Percentiles rank a stretch among this genome's conserved stretches.
These are phyloP conservation scores for Sepioteuthis lessoniana DNA, from an alignment of 2,888 invertebrate genomes.

Conservation along the genomic window DNA sequence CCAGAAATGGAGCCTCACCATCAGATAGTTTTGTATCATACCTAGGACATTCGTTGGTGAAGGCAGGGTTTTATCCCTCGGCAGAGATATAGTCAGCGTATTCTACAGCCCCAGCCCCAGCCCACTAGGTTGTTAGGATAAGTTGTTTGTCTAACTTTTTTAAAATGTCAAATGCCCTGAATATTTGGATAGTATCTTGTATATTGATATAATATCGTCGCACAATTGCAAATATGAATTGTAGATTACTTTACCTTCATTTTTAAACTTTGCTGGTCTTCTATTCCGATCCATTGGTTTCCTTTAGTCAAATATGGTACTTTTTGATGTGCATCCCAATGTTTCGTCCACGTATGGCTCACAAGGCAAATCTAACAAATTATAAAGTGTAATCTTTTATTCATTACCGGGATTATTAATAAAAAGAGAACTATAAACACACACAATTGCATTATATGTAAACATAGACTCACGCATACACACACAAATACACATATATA, in stretches of 20 bases:
- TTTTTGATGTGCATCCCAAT: slow-evolving; percentile 97
- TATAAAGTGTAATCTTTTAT: background rate
- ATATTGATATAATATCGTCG: no score
- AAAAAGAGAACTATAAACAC: background rate
- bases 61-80: no score
- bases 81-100: no score
- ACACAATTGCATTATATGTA: background rate
- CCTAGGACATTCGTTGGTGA: no score
- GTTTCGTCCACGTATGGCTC: slow-evolving; percentile 80
- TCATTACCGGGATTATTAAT: background rate
- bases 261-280: slow-evolving; percentile 88
- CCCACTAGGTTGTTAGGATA: no score
- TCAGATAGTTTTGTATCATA: no score
- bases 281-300: slow-evolving; percentile 93
- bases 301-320: slow-evolving; percentile 90
- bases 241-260: slow-evolving; percentile 78
- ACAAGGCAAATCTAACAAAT: slow-evolving; percentile 86
- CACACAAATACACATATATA: background rate
- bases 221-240: no score
- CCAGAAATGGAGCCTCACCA: no score
- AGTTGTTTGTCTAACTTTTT: no score
- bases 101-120: no score
- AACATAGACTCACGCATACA: background rate
- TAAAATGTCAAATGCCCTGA: no score
- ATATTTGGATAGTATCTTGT: no score